These are phyloP conservation scores for Otolemur crassicaudatus DNA, from an alignment of 2,797 vertebrate genomes.

Conservation along the genomic window DNA sequence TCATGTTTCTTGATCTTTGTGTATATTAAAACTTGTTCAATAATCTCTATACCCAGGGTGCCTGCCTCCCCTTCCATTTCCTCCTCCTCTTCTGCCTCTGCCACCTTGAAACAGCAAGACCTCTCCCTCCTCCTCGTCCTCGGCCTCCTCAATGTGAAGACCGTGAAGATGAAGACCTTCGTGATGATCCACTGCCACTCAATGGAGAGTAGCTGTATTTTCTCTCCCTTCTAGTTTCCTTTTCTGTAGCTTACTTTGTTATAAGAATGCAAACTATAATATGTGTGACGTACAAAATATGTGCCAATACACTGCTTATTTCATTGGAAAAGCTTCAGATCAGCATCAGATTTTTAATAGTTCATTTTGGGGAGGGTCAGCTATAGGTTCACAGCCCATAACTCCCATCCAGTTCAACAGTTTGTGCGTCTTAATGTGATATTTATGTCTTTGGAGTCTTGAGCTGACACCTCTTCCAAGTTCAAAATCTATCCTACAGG, in stretches of 20 bases:
- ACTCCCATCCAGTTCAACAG: background rate
- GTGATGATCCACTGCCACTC: background rate
- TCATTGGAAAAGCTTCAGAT: background rate
- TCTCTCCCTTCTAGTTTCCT: background rate
- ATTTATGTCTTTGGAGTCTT: background rate
- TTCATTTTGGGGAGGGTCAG: background rate
- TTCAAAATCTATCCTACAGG: background rate
- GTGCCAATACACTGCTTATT: background rate
- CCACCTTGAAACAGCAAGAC: background rate
- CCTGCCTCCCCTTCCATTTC: background rate
- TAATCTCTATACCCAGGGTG: background rate
- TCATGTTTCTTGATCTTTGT: no score
- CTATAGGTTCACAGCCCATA: background rate
- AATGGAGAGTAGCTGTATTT: background rate
- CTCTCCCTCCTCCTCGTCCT: background rate
- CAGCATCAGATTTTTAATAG: background rate
- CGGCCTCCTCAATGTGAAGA: background rate
- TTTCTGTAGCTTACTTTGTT: background rate
- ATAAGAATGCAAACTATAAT: background rate
- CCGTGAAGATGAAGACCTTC: background rate
- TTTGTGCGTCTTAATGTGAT: background rate
- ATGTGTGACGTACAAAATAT: background rate
- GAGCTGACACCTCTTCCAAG: background rate
- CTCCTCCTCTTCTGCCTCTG: background rate
- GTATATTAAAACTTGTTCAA: background rate